Base-by-base conservation (phyloP, 2,797 vertebrate genomes). In the Pseudomugil tenellus region DNA sequence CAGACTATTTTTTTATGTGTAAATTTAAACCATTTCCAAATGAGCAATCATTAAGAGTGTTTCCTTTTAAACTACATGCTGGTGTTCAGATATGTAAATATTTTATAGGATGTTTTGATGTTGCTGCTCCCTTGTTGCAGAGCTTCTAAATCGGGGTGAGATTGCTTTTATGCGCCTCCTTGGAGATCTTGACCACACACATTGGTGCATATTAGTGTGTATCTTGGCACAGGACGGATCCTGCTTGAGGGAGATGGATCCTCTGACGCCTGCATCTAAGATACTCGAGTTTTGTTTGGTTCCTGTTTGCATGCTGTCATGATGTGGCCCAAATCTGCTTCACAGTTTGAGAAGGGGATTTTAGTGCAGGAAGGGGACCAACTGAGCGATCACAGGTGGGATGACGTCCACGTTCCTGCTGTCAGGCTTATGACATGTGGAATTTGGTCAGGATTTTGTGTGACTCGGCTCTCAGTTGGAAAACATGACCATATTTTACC, bases 301-400 rank as follows among this genome's bases (percentile, higher is more conserved):
- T 83, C 72, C 74, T 88, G 87, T 79, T 87, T 79, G 78, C 74
- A 72, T 73, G 78, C 84, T 81, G 84, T 65, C 78, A 64, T 81
- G 58, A 71, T 70, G 77, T 51, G 67, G 77, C 67, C 70, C 67
- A 83, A 75, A 85, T 81, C 80, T 73, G 74, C 70, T 72, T 72
- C 81, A 73, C 76, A 71, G 76, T 77, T 84, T 77, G 77, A 79
- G 72, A 55, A 77, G 63, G 64, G 77, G 77, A 84, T 89, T 82
- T 81, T 70, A 71, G 76, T 28, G 35, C 76, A 87, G 85, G 79
- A 86, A 83, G 69, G 67, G 68, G 63, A 72, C 74, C 56, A 67
- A 84, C 79, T 76, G 79, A 83, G 79, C 67, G 79, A 51, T 72
- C 59, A 63, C 64, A 74, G 80, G 77, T 87, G 87, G 77, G 77